Base-by-base conservation (phyloP, 1,140 invertebrate species). In the Metopolophium dirhodum region DNA sequence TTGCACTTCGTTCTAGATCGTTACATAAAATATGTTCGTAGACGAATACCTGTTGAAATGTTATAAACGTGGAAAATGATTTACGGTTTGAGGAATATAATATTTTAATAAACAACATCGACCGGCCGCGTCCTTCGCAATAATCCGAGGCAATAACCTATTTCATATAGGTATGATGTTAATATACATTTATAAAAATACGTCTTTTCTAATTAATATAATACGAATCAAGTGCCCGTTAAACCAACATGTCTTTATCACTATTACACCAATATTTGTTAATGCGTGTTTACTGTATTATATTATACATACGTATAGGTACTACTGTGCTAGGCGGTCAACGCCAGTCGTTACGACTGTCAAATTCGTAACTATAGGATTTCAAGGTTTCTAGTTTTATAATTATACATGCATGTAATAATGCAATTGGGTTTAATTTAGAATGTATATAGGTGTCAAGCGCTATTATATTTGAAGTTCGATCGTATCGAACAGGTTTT, bases 381-480 rank as follows among this genome's bases (percentile, higher is more conserved):
- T 90, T 90, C 89, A 90, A 90, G 89, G 89, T 90, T 68, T 90
- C 41, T 45, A 90, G 54, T 68, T 68, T 90, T 68, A 68, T 90
- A 90, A 90, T 90, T 90, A 90, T 61, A 90, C 54, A 45, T 61
- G 57, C 89, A 68, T 49, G 54, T 90, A 45, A 90, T 90, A 90
- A 90, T 90, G 89, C 18, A 68, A 68, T 90, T 90, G 57, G 54
- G 23, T 90, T 90, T 68, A 61, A 90, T 90, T 90, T 90, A 90
- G 88, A 90, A 90, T 41, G 88, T 90, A 90, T 68, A 45, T 68
- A 45, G 89, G 54, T 45, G 89, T 90, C 54, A 49, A 45, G 37
- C 7, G 54, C 20, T 90, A 68, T 90, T 68, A 90, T 37, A 90
- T 45, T 90, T 90, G 20, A 61, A 35, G 30, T 61, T 26, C 35